Base-by-base conservation (phyloP, 2,113 vertebrate species). In the Chroicocephalus ridibundus region DNA sequence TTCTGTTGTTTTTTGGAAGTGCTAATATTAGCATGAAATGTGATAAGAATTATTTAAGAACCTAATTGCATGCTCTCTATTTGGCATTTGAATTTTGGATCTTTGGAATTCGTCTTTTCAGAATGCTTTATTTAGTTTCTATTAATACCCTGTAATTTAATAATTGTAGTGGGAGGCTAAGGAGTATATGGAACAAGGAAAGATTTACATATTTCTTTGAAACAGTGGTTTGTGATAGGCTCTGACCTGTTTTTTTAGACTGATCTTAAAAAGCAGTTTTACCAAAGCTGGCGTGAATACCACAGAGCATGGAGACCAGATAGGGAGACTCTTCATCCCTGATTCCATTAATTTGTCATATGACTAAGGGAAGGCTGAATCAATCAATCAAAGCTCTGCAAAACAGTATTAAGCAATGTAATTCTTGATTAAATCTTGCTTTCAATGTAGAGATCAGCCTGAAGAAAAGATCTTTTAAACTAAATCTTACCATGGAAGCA, bases 1-100 rank as follows among this genome's bases (percentile, higher is more conserved):
- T 94, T 92, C 96, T 95, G 96, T 98, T 98, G 97, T 97, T 97
- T 96, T 97, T 82, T 82, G 88, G 72, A 97, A 97, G 97, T 94
- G 94, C 97, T 98, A 98, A 97, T 98, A 97, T 98, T 98, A 98
- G 95, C 86, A 95, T 6, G 62, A 97, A 97, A 97, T 98, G 96
- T 97, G 98, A 98, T 98, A 98, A 98, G 97, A 98, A 98, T 98
- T 97, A 96, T 98, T 98, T 97, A 88, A 98, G 97, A 96, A 97
- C 82, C 71, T 98, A 98, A 98, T 98, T 98, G 97, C 97, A 95
- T 94, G 90, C 82, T 98, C 94, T 98, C 80, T 84, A 81, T 91
- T 97, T 98, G 97, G 97, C 97, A 98, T 96, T 95, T 90, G 95
- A 84, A 94, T 97, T 97, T 96, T 96, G 91, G 88, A 92, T 97